Conservation (phyloP, 2,888 invertebrate genomes). For the Leptarthrus brevirostris region DNA sequence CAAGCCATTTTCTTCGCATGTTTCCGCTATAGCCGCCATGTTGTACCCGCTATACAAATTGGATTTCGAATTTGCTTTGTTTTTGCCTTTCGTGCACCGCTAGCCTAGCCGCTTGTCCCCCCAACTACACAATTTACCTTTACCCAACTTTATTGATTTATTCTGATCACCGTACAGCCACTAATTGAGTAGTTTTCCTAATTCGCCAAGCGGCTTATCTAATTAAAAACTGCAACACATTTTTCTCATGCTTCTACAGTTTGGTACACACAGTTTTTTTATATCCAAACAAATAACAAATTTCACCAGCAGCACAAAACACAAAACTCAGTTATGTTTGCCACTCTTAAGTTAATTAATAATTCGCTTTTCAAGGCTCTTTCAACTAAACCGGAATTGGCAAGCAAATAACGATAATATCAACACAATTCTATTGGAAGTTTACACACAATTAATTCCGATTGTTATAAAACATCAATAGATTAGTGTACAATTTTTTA, state of each 20-base stretch:
- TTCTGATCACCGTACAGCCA: background rate
- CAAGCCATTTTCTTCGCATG: slow-evolving; percentile 20
- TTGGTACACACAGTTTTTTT: too few relatives aligned
- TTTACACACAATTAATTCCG: too few relatives aligned
- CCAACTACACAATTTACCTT: background rate
- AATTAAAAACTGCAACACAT: slow-evolving; percentile 15
- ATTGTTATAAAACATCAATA: too few relatives aligned
- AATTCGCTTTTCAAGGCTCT: too few relatives aligned
- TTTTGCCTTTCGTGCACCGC: background rate
- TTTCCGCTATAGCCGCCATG: slow-evolving; percentile 38
- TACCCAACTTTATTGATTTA: slow-evolving; percentile 27
- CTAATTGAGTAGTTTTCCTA: background rate
- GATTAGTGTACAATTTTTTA: too few relatives aligned
- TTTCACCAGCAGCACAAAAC: too few relatives aligned
- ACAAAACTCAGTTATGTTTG: too few relatives aligned
- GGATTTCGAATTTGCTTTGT: slow-evolving; percentile 41
- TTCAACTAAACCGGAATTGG: background rate
- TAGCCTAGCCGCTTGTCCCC: background rate
- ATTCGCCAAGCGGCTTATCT: background rate
- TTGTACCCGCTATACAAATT: slow-evolving; percentile 42
- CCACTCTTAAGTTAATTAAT: too few relatives aligned
- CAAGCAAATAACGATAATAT: background rate
- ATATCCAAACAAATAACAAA: too few relatives aligned
- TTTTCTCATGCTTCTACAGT: too few relatives aligned
- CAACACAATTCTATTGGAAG: too few relatives aligned